Base-by-base conservation (phyloP, 2,888 invertebrate species). In the Spilosoma lubricipeda region DNA sequence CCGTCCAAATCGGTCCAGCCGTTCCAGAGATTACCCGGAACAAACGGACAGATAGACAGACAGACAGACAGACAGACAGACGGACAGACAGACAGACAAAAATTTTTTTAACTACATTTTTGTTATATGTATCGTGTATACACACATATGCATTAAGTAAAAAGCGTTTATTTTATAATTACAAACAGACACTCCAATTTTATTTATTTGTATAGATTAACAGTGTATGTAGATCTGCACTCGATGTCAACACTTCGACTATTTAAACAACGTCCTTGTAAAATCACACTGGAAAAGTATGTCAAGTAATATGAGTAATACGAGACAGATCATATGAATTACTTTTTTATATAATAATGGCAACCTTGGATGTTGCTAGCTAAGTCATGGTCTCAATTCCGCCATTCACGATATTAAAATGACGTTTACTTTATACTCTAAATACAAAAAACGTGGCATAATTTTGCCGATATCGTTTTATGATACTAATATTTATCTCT, bases 321-420 rank as follows among this genome's bases (percentile, higher is more conserved):
- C 80, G 77, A 80, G 80, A 80, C 76, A 75, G 77, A 84, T 82
- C 78, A 80, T 83, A 82, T 87, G 73, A 79, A 80, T 83, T 75
- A 59, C 86, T 87, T 86, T 87, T 87, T 85, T 85, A 82, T 86
- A 87, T 83, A 87, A 86, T 87, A 83, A 87, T 83, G 77, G 75
- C 77, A 89, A 87, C 93, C 93, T 93, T 93, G 92, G 77, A 78
- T 78, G 79, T 42, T 63, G 75, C 70, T 79, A 80, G 84, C 83
- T 82, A 84, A 87, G 79, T 80, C 84, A 78, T 85, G 86, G 82
- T 87, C 85, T 90, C 84, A 90, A 92, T 93, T 93, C 93, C 92
- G 93, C 94, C 92, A 93, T 94, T 95, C 93, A 93, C 93, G 82
- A 85, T 71, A 88, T 87, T 85, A 90, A 90, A 90, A 90, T 86